Conservation (phyloP, 2,797 vertebrate genomes). For the Tiaroga cobitis region DNA sequence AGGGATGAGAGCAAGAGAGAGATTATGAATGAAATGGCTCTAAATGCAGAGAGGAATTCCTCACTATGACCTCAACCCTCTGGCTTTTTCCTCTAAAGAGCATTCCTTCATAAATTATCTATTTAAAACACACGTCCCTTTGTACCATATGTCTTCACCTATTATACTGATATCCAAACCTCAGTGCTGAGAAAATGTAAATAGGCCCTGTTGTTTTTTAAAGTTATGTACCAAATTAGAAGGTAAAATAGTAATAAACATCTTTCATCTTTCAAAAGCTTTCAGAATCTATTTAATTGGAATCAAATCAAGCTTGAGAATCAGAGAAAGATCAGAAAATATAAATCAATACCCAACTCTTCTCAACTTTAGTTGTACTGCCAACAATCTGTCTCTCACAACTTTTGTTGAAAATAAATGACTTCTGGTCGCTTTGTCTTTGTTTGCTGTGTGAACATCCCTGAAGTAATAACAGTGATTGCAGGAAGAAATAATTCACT, state of each 20-base stretch:
- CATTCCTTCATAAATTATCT: conserved; percentile 45
- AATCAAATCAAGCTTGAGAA: background rate
- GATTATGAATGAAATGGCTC: conserved; percentile 46
- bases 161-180: background rate
- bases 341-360: background rate
- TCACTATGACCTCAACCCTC: conserved; percentile 42
- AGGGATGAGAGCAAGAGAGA: background rate
- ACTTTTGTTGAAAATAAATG: background rate
- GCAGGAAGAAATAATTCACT: conserved; percentile 23
- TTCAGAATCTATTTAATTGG: background rate
- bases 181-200: background rate
- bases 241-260: background rate
- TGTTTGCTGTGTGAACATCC: conserved; percentile 18
- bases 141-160: conserved; percentile 62
- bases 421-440: background rate
- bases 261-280: background rate
- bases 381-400: background rate
- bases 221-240: background rate
- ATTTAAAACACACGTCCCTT: conserved; percentile 32
- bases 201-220: background rate
- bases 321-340: background rate
- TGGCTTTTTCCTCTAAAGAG: conserved; percentile 48
- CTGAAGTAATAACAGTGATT: conserved; percentile 11
- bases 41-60: conserved; percentile 48
- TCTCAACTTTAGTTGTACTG: background rate